Conservation (phyloP, 2,113 vertebrate genomes). For the Misgurnus anguillicaudatus region DNA sequence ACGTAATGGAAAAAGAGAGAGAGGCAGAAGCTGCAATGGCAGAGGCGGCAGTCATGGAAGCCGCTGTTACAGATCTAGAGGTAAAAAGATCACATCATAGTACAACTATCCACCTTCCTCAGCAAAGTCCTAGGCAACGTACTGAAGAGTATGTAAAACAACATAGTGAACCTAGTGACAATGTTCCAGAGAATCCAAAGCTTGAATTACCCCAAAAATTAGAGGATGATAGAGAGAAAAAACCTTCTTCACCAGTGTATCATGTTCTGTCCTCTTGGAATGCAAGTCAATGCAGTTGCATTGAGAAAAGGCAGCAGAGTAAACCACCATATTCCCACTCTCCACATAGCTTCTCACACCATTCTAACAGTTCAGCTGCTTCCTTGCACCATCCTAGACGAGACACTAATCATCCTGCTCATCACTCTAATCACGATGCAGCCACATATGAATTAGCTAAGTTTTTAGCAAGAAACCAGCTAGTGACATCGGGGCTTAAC, state of each 20-base stretch:
- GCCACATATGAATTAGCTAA: too few relatives aligned
- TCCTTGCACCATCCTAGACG: not conserved
- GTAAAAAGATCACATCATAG: not conserved
- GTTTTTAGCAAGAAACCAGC: too few relatives aligned
- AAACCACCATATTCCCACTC: not conserved
- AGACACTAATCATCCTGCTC: not conserved
- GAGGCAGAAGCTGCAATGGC: slow-evolving; percentile 44
- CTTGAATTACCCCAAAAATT: not conserved
- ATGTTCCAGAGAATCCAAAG: not conserved
- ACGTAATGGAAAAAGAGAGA: slow-evolving; percentile 29
- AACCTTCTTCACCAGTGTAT: too few relatives aligned
- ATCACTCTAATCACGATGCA: too few relatives aligned
- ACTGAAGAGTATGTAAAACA: not conserved
- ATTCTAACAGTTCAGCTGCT: not conserved
- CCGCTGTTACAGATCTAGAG: not conserved
- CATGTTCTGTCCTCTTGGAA: not conserved
- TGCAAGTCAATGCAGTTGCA: not conserved
- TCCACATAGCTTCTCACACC: not conserved
- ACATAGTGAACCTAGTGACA: not conserved
- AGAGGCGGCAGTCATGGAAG: slow-evolving; percentile 17
- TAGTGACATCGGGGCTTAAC: too few relatives aligned
- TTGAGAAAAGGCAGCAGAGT: not conserved
- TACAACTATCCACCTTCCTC: not conserved
- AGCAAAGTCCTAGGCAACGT: not conserved
- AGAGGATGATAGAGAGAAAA: not conserved